Evolutionary conservation across 2,113 vertebrate species (phyloP), one percentile per base, ranked within the genome.

Genomic region (Theropithecus gelada): DNA sequence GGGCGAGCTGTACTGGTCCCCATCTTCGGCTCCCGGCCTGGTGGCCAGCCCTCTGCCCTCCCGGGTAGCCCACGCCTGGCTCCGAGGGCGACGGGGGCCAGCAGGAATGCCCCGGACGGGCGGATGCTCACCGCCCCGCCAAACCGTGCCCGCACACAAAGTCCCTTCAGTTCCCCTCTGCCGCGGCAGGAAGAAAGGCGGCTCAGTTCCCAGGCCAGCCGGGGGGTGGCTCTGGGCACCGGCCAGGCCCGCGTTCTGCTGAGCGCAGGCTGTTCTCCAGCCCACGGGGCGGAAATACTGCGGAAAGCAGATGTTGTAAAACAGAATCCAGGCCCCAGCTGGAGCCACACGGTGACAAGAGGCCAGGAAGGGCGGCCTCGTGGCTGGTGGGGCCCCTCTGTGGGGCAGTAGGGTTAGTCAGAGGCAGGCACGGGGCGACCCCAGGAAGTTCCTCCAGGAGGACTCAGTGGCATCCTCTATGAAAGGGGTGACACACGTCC

Each of bases 161-260:
- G 96, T 84, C 90, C 84, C 96, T 88, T 97, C 80, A 96, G 94
- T 55, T 78, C 85, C 92, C 64, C 1, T 25, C 70, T 0, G 0
- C 5, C 2, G 6, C 6, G 7, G 79, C 22, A 1, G 55, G 86
- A 97, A 97, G 95, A 96, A 94, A 93, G 95, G 45, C 52, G 0
- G 93, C 95, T 95, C 85, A 90, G 97, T 82, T 59, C 55, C 45
- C 0, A 3, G 64, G 78, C 59, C 3, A 30, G 89, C 79, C 5
- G 25, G 50, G 84, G 95, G 97, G 97, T 52, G 79, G 89, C 94
- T 38, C 95, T 88, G 97, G 97, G 90, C 3, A 0, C 1, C 0
- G 0, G 97, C 97, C 97, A 97, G 83, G 80, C 61, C 68, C 0
- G 23, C 1, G 35, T 79, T 64, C 93, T 27, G 81, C 75, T 48